Conservation (phyloP, 1,140 invertebrate genomes). For the Aphelenchoides fujianensis region DNA sequence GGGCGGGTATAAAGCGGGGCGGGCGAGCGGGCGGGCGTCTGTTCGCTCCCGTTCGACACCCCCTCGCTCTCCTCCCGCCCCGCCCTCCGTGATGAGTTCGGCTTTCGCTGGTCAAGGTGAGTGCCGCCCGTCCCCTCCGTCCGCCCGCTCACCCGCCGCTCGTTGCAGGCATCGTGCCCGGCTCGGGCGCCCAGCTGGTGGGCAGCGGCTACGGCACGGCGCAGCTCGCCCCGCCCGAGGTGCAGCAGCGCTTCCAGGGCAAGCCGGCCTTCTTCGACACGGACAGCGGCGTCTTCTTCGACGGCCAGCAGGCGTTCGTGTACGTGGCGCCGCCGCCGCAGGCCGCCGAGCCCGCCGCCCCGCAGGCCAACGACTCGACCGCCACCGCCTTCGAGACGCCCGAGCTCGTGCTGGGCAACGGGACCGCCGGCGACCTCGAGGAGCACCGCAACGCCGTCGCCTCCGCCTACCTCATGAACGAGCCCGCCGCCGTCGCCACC, state of each 20-base stretch:
- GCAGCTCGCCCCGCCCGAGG: background rate
- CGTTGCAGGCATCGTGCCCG: background rate
- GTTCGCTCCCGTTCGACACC: too few relatives aligned
- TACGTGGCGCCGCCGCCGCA: background rate
- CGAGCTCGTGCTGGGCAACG: background rate
- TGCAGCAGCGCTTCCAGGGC: background rate
- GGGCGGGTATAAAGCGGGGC: too few relatives aligned
- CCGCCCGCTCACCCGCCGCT: too few relatives aligned
- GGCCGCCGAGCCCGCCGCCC: background rate
- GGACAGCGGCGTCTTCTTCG: background rate
- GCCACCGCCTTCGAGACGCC: background rate
- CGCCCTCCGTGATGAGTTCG: too few relatives aligned
- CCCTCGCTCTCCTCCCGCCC: too few relatives aligned
- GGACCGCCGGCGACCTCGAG: background rate
- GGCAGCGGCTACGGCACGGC: too few relatives aligned
- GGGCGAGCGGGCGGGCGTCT: too few relatives aligned
- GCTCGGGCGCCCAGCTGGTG: background rate
- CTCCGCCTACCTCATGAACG: background rate
- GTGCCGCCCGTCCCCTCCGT: too few relatives aligned
- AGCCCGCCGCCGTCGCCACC: background rate
- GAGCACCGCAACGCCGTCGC: background rate
- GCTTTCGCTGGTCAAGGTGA: too few relatives aligned
- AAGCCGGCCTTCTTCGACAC: conserved; percentile 8
- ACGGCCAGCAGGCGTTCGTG: background rate
- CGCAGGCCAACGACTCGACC: background rate